Conservation (phyloP, 1,140 invertebrate species). For the Leptonema lineaticorne region DNA sequence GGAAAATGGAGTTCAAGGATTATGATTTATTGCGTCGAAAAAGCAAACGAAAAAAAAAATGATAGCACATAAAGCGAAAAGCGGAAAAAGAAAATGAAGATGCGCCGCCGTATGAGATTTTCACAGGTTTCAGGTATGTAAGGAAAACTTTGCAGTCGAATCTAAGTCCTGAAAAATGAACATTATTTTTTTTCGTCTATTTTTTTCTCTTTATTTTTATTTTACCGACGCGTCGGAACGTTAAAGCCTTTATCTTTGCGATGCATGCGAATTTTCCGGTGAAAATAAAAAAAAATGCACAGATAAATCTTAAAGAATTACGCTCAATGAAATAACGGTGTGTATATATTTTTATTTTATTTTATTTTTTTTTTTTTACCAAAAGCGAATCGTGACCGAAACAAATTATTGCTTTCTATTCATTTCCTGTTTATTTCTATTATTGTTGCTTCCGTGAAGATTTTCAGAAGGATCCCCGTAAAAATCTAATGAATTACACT, state of each 20-base stretch:
- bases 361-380: neutral
- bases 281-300: conserved; percentile 30
- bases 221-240: conserved; percentile 3
- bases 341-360: neutral
- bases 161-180: conserved; percentile 31
- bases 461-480: neutral
- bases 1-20: conserved; percentile 27
- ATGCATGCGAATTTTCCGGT: conserved; percentile 28
- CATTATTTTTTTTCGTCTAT: conserved; percentile 27
- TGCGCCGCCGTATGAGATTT: neutral
- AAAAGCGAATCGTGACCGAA: neutral
- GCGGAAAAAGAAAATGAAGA: neutral
- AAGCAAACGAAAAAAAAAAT: neutral
- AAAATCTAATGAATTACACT: neutral
- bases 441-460: neutral
- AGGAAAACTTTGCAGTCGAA: conserved; percentile 22
- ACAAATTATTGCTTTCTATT: neutral
- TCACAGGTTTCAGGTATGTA: neutral
- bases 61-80: neutral
- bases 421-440: neutral
- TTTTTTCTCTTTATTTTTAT: conserved; percentile 16
- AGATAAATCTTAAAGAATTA: conserved; percentile 25
- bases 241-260: conserved; percentile 27
- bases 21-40: conserved; percentile 23
- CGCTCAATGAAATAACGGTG: neutral